Conservation (phyloP, 2,888 invertebrate species). For the Cyclophora punctaria region DNA sequence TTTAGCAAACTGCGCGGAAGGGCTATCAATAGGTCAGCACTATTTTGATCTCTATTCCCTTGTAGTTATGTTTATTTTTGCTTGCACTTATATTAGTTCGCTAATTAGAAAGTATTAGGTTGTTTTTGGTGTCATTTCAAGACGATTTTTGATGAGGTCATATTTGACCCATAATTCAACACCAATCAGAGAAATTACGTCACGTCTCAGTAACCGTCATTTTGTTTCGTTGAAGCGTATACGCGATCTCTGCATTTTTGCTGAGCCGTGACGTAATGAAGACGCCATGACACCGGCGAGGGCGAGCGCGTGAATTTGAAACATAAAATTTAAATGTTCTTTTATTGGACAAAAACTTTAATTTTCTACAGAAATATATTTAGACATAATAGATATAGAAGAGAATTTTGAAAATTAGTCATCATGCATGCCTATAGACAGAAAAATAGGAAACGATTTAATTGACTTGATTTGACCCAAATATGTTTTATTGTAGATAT, state of each 20-base stretch:
- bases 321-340: too few relatives aligned
- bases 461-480: too few relatives aligned
- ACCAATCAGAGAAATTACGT: not conserved
- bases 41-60: slow-evolving; percentile 30
- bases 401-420: too few relatives aligned
- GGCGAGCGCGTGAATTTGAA: too few relatives aligned
- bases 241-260: too few relatives aligned
- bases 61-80: slow-evolving; percentile 15
- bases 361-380: not conserved
- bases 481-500: too few relatives aligned
- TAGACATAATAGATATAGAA: too few relatives aligned
- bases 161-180: not conserved
- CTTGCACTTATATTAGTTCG: slow-evolving; percentile 19
- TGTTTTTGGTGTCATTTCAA: too few relatives aligned
- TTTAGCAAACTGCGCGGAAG: slow-evolving; percentile 88
- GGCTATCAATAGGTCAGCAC: slow-evolving; percentile 85
- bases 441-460: not conserved
- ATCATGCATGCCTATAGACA: not conserved
- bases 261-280: too few relatives aligned
- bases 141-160: slow-evolving; percentile 1
- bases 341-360: too few relatives aligned
- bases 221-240: not conserved
- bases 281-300: too few relatives aligned
- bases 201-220: not conserved
- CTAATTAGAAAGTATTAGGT: not conserved